Conservation (phyloP, 2,888 invertebrate species). For the Eupithecia vulgata region DNA sequence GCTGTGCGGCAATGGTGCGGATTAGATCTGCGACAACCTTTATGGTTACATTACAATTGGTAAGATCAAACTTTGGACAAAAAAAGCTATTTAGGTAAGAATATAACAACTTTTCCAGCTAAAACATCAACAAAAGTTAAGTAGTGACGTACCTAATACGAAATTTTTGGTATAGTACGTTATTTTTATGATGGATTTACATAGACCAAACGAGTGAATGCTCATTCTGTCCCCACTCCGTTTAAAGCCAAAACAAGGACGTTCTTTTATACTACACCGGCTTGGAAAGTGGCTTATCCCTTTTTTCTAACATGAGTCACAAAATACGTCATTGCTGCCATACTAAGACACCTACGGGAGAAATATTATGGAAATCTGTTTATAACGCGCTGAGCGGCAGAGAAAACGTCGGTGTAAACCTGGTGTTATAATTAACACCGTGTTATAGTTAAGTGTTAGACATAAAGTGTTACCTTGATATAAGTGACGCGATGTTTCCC, state of each 20-base stretch:
- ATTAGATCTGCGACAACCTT: not conserved
- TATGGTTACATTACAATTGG: not conserved
- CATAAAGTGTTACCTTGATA: conserved; percentile 57
- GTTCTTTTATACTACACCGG: not conserved
- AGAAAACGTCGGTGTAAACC: no score
- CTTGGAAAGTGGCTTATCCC: not conserved
- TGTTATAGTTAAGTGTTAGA: not conserved
- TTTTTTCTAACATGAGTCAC: no score
- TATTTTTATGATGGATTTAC: not conserved
- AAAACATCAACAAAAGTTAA: not conserved
- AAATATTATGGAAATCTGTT: no score
- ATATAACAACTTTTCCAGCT: not conserved
- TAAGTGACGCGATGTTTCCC: conserved; percentile 61
- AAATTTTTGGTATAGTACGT: not conserved
- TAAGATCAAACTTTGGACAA: not conserved
- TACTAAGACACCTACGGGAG: no score
- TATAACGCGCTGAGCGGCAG: no score
- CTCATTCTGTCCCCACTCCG: not conserved
- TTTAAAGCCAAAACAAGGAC: not conserved
- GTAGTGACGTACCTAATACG: not conserved
- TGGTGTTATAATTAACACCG: no score
- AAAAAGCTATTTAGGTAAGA: not conserved
- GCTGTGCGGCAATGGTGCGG: not conserved
- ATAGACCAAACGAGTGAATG: not conserved
- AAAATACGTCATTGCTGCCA: no score